Base-by-base conservation (phyloP, 2,888 invertebrate species). In the Osmoderma eremita region DNA sequence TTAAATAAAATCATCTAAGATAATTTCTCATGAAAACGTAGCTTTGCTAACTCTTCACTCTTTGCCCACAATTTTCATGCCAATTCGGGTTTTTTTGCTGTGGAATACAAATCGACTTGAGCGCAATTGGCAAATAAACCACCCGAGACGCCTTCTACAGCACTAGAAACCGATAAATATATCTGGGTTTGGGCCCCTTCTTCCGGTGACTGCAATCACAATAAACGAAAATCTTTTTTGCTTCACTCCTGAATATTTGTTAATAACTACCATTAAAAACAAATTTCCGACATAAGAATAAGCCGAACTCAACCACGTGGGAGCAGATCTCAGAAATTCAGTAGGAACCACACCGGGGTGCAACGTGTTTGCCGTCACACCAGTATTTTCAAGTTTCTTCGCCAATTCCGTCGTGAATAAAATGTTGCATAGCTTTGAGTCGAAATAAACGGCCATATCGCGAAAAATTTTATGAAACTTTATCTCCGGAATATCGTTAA, bases 141-240 rank as follows among this genome's bases (percentile, higher is more conserved):
- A 48, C 94, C 94, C 15, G 84, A 86, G 0, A 90, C 86, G 50
- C 87, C 88, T 68, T 86, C 86, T 12, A 93, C 80, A 65, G 89
- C 90, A 67, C 92, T 91, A 8, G 93, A 89, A 0, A 91, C 87
- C 0, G 93, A 91, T 72, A 92, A 80, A 80, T 91, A 88, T 17
- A 94, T 87, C 0, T 89, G 84, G 0, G 94, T 94, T 80, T 94
- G 94, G 1, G 92, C 92, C 2, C 94, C 95, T 78, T 93, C 90
- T 70, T 86, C 85, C 0, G 90, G 86, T 0, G 87, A 90, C 84
- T 93, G 90, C 77, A 91, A 92, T 63, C 39, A 56, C 49, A 4
- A 61, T 3, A 22, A 48, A 63, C 20, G 38, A 49, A 38, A 53
- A 13, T 1, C 30, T 8, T 1, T 30, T 4, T 30, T 30, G 12